Base-by-base conservation (phyloP, 2,113 vertebrate genomes). In the Gasterosteus aculeatus region DNA sequence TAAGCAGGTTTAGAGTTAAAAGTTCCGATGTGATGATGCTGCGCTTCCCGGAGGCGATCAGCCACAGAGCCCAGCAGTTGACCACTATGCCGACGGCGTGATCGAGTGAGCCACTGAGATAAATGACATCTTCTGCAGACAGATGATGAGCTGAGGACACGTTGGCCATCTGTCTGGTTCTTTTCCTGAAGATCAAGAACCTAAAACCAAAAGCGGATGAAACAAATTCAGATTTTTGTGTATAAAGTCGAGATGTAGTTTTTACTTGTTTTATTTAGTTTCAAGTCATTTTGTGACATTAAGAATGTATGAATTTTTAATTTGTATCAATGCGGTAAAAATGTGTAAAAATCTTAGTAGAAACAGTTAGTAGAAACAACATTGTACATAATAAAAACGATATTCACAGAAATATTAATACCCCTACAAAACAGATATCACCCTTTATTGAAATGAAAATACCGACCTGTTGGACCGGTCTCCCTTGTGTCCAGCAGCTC, bases 1-100 rank as follows among this genome's bases (percentile, higher is more conserved):
- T 4, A 5, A 64, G 16, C 14, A 73, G 38, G 49, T 73, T 64
- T 0, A 73, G 31, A 29, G 71, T 73, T 18, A 73, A 44, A 31
- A 73, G 16, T 16, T 73, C 59, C 0, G 71, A 4, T 51, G 51
- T 22, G 1, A 62, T 12, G 4, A 12, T 35, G 31, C 35, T 63
- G 22, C 15, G n/a, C 29, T 42, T 63, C n/a, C 60, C 29, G 0
- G 47, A 73, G 16, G 54, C 7, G 1, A 73, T 73, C 35, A 73
- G 47, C 22, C 14, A 38, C 19, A 73, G 47, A 31, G 59, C 47
- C 47, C 47, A 73, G 47, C 26, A 39, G 59, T 64, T 73, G 14
- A 64, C 11, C 0, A 49, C 60, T 5, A 73, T 7, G 10, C n/a
- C 38, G 1, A 64, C 15, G 22, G 26, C 7, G 26, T 53, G 29